A percentile compares a stretch with the other conserved stretches of the same genome.
Evolutionary conservation across 2,888 invertebrate species (phyloP).

Genomic region (Lithophane leautieri): DNA sequence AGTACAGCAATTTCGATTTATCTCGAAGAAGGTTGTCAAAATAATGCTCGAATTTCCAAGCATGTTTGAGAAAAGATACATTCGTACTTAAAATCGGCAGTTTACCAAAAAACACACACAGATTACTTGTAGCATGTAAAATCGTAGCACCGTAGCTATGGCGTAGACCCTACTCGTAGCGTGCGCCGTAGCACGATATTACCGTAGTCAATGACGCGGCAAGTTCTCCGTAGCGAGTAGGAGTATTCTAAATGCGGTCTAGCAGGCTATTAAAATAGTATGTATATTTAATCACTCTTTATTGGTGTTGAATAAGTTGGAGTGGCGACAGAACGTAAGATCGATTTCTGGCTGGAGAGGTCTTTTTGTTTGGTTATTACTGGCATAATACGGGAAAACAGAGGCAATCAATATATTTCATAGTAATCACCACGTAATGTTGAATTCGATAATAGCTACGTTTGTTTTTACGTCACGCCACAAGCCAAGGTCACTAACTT

Average conservation of each 20-base stretch:
- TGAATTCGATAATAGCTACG: background rate
- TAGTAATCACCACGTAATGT: background rate
- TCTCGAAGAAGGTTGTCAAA: no score
- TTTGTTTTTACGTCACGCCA: slow-evolving; percentile 1
- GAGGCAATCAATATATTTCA: background rate
- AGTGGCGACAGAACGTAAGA: background rate
- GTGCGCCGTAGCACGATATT: slow-evolving; percentile 26
- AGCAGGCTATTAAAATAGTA: background rate
- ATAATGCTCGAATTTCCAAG: no score
- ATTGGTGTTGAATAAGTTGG: background rate
- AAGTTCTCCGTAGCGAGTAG: background rate
- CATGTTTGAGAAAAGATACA: no score
- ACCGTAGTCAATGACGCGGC: slow-evolving; percentile 21
- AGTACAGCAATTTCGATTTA: no score
- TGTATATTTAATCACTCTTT: background rate
- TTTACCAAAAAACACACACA: slow-evolving; percentile 1
- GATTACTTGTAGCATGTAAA: background rate
- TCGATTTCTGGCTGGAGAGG: background rate
- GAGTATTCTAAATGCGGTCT: background rate
- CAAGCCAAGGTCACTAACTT: slow-evolving; percentile 18
- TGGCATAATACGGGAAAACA: background rate
- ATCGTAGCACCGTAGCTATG: slow-evolving; percentile 19
- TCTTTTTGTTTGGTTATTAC: background rate
- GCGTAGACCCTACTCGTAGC: slow-evolving; percentile 30
- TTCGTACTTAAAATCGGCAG: background rate